Evolutionary conservation across 92 coral and sea anemone species (phyloP).

Genomic region (Micromussa lordhowensis): DNA sequence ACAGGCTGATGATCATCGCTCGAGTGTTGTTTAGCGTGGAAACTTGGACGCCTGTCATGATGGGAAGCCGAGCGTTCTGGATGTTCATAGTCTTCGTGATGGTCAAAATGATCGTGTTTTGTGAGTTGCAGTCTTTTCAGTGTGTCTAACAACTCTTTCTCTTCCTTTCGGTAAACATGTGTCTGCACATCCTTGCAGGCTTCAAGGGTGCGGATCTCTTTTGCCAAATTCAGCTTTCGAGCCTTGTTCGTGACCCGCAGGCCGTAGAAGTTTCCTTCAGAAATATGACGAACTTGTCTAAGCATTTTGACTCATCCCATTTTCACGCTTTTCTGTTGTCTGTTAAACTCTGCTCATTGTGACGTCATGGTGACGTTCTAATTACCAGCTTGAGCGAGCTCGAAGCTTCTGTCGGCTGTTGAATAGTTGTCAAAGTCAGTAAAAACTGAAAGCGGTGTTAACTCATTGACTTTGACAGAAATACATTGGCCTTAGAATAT

Average conservation of each 20-base stretch:
- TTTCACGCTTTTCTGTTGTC: background rate
- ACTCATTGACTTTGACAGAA: no score
- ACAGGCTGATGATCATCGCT: constrained; percentile 6
- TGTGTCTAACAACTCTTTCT: constrained; percentile 77
- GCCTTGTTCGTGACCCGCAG: constrained; percentile 95
- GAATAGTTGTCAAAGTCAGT: background rate
- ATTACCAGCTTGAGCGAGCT: background rate
- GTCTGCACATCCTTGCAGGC: constrained; percentile 87
- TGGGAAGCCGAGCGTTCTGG: constrained; percentile 11
- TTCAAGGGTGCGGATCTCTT: constrained; percentile 84
- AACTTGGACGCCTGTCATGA: constrained; percentile 18
- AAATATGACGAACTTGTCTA: constrained; percentile 85
- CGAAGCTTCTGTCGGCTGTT: background rate
- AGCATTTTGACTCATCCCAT: constrained; percentile 71
- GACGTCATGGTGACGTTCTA: constrained; percentile 15
- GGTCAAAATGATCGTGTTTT: constrained; percentile 67
- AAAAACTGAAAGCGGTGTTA: background rate
- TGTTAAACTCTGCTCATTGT: constrained; percentile 1
- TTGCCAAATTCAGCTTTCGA: constrained; percentile 77
- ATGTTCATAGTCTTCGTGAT: background rate
- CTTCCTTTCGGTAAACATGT: constrained; percentile 91
- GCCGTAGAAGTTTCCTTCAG: constrained; percentile 93
- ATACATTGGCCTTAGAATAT: no score
- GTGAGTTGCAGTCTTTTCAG: constrained; percentile 75
- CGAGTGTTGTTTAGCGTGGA: constrained; percentile 6